Percentiles rank a stretch among this genome's conserved stretches.
Conservation (phyloP, 1,140 invertebrate species). For the Aradophagus sp. region DNA sequence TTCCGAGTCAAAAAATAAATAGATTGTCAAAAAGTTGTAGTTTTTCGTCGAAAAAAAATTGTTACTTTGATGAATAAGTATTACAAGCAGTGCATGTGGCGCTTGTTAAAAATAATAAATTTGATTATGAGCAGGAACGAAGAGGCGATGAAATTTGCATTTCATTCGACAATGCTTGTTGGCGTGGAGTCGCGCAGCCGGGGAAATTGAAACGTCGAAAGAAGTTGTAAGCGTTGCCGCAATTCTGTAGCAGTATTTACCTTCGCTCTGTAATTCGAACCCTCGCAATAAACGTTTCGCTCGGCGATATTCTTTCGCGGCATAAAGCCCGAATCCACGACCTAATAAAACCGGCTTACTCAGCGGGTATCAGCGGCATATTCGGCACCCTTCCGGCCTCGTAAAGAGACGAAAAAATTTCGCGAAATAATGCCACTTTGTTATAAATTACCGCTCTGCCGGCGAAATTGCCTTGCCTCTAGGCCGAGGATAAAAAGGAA, state of each 20-base stretch:
- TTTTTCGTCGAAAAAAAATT: too few relatives aligned
- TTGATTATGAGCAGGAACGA: too few relatives aligned
- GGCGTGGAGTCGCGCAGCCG: too few relatives aligned
- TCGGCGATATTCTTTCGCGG: constrained; percentile 25
- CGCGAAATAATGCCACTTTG: constrained; percentile 50
- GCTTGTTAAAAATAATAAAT: too few relatives aligned
- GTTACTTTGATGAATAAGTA: too few relatives aligned
- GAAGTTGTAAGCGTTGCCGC: too few relatives aligned
- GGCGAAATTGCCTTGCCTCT: constrained; percentile 40
- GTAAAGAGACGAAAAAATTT: constrained; percentile 38
- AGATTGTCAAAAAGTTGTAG: too few relatives aligned
- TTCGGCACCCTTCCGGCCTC: constrained; percentile 38
- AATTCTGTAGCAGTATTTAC: constrained; percentile 28
- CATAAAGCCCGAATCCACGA: constrained; percentile 20
- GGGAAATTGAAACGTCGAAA: constrained; percentile 2
- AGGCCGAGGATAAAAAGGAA: too few relatives aligned
- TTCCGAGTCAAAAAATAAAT: too few relatives aligned
- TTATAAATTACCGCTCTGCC: constrained; percentile 50
- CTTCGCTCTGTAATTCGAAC: constrained; percentile 30
- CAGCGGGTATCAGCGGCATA: constrained; percentile 44
- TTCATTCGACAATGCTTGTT: too few relatives aligned
- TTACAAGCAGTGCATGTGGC: too few relatives aligned
- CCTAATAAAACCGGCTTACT: constrained; percentile 51
- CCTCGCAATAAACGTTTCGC: constrained; percentile 39
- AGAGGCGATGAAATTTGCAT: too few relatives aligned